Conservation (phyloP, 2,113 vertebrate genomes). For the Helogale parvula region DNA sequence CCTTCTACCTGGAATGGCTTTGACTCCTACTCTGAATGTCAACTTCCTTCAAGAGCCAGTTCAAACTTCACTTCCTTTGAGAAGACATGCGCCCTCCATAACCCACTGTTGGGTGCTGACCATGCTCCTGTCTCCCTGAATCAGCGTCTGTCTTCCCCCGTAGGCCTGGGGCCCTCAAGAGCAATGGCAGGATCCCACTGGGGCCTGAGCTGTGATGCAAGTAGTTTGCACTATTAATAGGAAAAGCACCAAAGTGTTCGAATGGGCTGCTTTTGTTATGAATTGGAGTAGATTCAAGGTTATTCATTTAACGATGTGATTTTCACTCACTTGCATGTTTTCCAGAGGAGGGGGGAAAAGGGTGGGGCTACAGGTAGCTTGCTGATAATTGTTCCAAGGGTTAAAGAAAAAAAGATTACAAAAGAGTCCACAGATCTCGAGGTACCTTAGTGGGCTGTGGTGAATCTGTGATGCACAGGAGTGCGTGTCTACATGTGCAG, state of each 20-base stretch:
- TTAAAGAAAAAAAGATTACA: conserved; percentile 30
- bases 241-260: conserved; percentile 35
- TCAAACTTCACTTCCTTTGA: neutral
- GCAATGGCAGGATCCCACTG: neutral
- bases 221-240: conserved; percentile 32
- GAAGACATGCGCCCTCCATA: rapidly evolving
- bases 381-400: neutral
- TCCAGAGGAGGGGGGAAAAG: conserved; percentile 52
- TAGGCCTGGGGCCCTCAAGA: neutral
- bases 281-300: conserved; percentile 58
- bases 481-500: neutral
- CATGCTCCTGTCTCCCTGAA: rapidly evolving
- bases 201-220: neutral
- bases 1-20: neutral
- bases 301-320: conserved; percentile 52
- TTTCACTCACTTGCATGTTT: conserved; percentile 58
- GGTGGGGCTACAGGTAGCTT: neutral
- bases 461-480: neutral
- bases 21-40: neutral
- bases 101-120: too few species aligned
- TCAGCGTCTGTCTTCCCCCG: neutral
- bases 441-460: neutral
- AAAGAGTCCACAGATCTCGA: neutral
- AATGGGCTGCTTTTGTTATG: conserved; percentile 56
- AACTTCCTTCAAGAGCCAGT: neutral